Conservation (phyloP, 2,797 vertebrate genomes). For the Pipistrellus pygmaeus region DNA sequence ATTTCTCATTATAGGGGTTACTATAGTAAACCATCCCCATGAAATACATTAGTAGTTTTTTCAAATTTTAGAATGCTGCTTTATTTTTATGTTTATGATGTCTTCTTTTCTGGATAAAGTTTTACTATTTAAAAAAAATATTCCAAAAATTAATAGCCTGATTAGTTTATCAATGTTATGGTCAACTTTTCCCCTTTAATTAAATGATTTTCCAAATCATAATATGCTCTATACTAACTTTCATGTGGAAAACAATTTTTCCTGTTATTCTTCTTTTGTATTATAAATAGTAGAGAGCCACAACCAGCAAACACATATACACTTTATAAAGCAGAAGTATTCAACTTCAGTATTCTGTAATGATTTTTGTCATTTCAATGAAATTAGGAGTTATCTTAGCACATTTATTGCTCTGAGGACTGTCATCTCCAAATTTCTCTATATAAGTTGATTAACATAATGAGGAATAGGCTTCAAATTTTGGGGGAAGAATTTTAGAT, state of each 20-base stretch:
- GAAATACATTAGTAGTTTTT: conserved; percentile 27
- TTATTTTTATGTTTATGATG: conserved; percentile 35
- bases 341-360: neutral
- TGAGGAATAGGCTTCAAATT: neutral
- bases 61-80: neutral
- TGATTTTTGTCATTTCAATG: conserved; percentile 16
- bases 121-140: conserved; percentile 14
- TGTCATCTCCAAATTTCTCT: neutral
- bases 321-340: neutral
- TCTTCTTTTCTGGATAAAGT: neutral
- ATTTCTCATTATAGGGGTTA: neutral
- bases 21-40: neutral
- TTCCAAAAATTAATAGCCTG: neutral
- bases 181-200: conserved; percentile 7
- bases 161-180: conserved; percentile 44
- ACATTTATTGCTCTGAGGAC: neutral
- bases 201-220: conserved; percentile 39
- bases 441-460: neutral
- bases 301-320: neutral
- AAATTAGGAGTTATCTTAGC: neutral
- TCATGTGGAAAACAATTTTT: conserved; percentile 31
- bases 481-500: neutral
- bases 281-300: neutral
- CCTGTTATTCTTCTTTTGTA: neutral
- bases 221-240: neutral